A percentile compares a stretch with the other conserved stretches of the same genome.
phyloP scores from a whole-genome alignment of 2,888 invertebrate genomes.

The Diarsia brunnea region DNA sequence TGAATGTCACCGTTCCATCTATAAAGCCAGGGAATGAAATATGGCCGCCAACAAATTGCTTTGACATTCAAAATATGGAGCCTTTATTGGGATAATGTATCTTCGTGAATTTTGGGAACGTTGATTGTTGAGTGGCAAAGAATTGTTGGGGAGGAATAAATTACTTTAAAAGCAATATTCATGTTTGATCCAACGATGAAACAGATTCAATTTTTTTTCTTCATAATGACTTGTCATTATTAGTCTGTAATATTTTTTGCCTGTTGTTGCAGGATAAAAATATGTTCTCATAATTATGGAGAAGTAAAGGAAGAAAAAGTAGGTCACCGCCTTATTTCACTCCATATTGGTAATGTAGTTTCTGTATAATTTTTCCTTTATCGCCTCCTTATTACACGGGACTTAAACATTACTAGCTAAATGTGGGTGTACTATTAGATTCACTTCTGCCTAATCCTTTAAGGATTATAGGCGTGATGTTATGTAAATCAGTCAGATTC shows the following conservation, averaged over 20 bases:
- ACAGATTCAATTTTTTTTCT: background rate
- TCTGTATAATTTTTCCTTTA: background rate
- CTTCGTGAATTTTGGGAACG: slow-evolving; percentile 20
- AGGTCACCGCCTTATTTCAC: background rate
- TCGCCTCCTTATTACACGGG: no score
- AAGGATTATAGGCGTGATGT: no score
- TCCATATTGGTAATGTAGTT: background rate
- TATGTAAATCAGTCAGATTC: background rate
- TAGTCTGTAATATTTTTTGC: background rate
- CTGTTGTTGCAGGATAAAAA: background rate
- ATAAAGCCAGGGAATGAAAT: slow-evolving; percentile 44
- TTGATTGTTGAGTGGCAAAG: slow-evolving; percentile 28
- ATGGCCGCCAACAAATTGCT: slow-evolving; percentile 51
- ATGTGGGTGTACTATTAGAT: no score
- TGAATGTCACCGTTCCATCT: slow-evolving; percentile 50
- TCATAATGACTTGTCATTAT: background rate
- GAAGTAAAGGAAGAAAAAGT: background rate
- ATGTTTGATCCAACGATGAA: background rate
- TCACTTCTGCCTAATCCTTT: no score
- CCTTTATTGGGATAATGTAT: slow-evolving; percentile 29
- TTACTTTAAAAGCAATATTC: background rate
- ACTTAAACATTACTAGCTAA: no score
- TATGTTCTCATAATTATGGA: background rate
- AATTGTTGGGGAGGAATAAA: slow-evolving; percentile 9
- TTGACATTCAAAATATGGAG: slow-evolving; percentile 54